Evolutionary conservation across 2,888 invertebrate species (phyloP), one percentile per base, ranked within the genome.

Genomic region (Philopedon plagiatum): DNA sequence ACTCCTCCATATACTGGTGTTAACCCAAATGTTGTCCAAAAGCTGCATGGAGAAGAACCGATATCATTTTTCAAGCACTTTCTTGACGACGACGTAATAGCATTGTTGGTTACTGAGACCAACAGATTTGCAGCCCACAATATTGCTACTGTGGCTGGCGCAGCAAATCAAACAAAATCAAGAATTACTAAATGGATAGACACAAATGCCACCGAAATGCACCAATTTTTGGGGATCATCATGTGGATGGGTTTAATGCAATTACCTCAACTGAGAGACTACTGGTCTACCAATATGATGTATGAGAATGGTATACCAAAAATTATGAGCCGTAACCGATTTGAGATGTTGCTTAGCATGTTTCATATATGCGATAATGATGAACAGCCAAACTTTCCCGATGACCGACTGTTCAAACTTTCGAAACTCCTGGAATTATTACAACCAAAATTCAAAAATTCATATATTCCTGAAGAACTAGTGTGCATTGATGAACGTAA

Each of bases 401-500:
- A 26, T 26, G 26, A 26, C 26, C 26, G 26, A 26, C 26, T 26
- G 26, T 26, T 26, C 4, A 26, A 26, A 26, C 1, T 37, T 29
- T 7, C 29, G 7, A 29, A 29, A 29, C 29, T 29, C 3, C 29
- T 29, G 29, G 29, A 7, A 26, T 26, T 26, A 26, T 26, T 73
- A 51, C 64, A 32, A 76, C 78, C 46, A 73, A 71, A 68, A 19
- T 44, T 44, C 15, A 13, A 44, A 15, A 19, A 44, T 18, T 13
- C 44, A 19, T 39, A 60, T 19, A 60, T 19, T 21, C 60, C 39
- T 2, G 39, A 60, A 60, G 72, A 78, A 72, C 49, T 65, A 19
- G 61, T 78, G 54, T 77, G 71, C 72, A 79, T 78, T 32, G 80
- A 76, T 51, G 77, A 76, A 65, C 77, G 68, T 29, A 68, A 72